Base-by-base conservation (phyloP, 2,797 vertebrate species). In the Aeoliscus strigatus region DNA sequence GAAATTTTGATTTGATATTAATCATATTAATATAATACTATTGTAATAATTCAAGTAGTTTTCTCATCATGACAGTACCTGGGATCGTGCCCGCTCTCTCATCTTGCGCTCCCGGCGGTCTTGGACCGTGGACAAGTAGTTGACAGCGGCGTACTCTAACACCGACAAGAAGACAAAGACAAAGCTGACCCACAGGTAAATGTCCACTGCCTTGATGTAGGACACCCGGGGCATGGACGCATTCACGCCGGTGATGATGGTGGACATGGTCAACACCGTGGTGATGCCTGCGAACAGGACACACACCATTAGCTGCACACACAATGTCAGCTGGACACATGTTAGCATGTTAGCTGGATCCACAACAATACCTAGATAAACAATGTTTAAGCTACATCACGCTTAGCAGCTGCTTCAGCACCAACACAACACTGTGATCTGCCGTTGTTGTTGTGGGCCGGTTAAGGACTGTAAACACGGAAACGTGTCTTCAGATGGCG, bases 41-140 rank as follows among this genome's bases (percentile, higher is more conserved):
- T n/a, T n/a, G n/a, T n/a, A 3, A 21, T 3, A 21, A 6, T 3
- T 21, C 6, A 6, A 3, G n/a, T 21, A 3, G 3, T 21, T 3
- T 21, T 3, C 14, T 4, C 4, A 24, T 1, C 30, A 1, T 39
- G 3, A 21, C 17, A 25, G 21, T 28, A 29, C 14, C 31, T 13
- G n/a, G 25, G 51, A 30, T 9, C 87, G 86, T 66, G 92, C 91
- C 79, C 82, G 83, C 40, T 92, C 89, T 49, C 82, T 68, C 17
- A 91, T 81, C 38, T 94, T 93, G 71, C 90, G 87, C 68, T 93
- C 90, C 64, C 91, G 91, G 51, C 91, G 79, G 75, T 94, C 93
- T 66, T 93, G 92, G 13, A 93, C 91, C 0, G 93, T 94, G 14
- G 92, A 93, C 68, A 95, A 81, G 71, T 94, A 95, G 73, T 94